Conservation (phyloP, 1,140 invertebrate species). For the Cyclina sinensis region DNA sequence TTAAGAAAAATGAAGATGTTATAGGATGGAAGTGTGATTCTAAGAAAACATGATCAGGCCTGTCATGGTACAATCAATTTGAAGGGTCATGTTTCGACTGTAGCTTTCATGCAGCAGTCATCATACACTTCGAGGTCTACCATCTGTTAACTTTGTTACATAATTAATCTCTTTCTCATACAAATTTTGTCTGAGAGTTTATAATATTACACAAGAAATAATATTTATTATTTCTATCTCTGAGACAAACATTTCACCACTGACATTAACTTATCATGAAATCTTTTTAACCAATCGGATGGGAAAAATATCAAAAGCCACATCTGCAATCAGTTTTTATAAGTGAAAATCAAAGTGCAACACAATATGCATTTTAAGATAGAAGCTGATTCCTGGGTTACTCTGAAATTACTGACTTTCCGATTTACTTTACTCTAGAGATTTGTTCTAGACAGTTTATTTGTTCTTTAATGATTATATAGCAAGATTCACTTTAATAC, state of each 20-base stretch:
- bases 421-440: neutral
- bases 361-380: neutral
- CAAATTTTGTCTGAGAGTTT: no score
- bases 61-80: no score
- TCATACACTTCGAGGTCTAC: no score
- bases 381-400: neutral
- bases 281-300: neutral
- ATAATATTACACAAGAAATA: no score
- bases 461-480: neutral
- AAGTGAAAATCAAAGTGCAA: neutral
- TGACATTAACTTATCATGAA: neutral
- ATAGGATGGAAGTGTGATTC: no score
- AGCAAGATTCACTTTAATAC: neutral
- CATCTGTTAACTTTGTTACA: no score
- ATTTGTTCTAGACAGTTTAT: neutral
- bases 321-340: neutral
- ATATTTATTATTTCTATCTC: no score
- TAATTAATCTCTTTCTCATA: no score
- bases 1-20: no score
- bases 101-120: no score
- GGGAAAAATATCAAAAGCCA: neutral
- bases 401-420: neutral
- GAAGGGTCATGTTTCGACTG: no score
- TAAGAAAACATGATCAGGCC: no score
- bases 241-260: neutral